Conservation (phyloP, 2,113 vertebrate genomes). For the Ictalurus furcatus region DNA sequence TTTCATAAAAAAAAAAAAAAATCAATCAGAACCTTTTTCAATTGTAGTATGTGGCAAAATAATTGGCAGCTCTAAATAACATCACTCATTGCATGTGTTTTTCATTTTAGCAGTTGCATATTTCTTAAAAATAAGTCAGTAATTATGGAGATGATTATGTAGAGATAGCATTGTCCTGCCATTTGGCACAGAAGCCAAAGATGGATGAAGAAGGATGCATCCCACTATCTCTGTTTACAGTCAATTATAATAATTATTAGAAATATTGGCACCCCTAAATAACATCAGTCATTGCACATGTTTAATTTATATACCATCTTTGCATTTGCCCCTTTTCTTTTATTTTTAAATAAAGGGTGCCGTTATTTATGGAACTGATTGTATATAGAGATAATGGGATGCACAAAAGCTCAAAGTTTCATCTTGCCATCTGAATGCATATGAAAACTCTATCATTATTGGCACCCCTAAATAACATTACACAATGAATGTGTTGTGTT, state of each 20-base stretch:
- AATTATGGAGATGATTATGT: not conserved
- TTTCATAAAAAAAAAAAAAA: not conserved
- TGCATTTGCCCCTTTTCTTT: not conserved
- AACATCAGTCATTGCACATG: not conserved
- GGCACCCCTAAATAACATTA: not conserved
- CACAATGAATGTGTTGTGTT: not conserved
- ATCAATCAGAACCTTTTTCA: not conserved
- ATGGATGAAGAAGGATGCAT: not conserved
- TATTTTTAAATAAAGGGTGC: not conserved
- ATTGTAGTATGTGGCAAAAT: not conserved
- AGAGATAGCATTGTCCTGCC: not conserved
- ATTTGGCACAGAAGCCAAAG: not conserved
- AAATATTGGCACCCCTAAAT: not conserved
- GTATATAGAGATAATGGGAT: not conserved
- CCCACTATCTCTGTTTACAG: not conserved
- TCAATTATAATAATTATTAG: not conserved
- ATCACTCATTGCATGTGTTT: not conserved
- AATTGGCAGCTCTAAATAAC: not conserved
- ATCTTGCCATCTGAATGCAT: not conserved
- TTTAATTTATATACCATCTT: not conserved
- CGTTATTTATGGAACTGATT: not conserved
- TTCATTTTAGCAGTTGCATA: not conserved
- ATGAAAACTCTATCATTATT: not conserved
- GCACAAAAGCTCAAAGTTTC: not conserved
- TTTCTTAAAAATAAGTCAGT: not conserved